A percentile compares a stretch with the other conserved stretches of the same genome.
phyloP scores from a whole-genome alignment of 2,888 invertebrate species.

The Hyposoter didymator region DNA sequence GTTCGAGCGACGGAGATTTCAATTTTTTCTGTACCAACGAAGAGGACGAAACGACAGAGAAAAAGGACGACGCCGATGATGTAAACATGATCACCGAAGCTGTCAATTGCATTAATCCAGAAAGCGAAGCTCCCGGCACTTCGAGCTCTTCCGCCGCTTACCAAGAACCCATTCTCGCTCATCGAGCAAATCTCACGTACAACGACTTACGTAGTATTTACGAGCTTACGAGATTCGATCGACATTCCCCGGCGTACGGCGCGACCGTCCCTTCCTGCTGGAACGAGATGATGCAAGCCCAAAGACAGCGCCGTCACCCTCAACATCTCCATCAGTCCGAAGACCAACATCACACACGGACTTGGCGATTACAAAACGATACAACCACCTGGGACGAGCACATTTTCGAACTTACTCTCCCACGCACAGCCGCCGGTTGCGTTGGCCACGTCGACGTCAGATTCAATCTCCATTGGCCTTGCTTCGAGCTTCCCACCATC shows the following conservation, averaged over 20 bases:
- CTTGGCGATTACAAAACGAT: constrained; percentile 88
- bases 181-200: constrained; percentile 86
- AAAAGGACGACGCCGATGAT: constrained; percentile 89
- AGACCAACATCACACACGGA: constrained; percentile 91
- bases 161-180: constrained; percentile 84
- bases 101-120: constrained; percentile 68
- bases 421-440: constrained; percentile 88
- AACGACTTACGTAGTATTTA: constrained; percentile 89
- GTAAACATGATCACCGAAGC: constrained; percentile 80
- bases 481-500: constrained; percentile 91
- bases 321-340: constrained; percentile 90
- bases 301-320: constrained; percentile 94
- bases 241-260: constrained; percentile 89
- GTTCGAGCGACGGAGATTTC: constrained; percentile 92
- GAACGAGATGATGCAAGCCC: constrained; percentile 96
- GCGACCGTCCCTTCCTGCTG: constrained; percentile 97
- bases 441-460: constrained; percentile 96
- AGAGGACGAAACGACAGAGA: constrained; percentile 90
- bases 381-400: constrained; percentile 96
- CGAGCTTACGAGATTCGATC: constrained; percentile 91
- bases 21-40: constrained; percentile 93
- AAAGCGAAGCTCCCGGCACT: constrained; percentile 79
- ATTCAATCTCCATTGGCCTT: constrained; percentile 92
- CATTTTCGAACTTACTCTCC: constrained; percentile 94
- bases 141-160: constrained; percentile 78